These are phyloP conservation scores for Eptesicus fuscus DNA, from an alignment of 2,113 vertebrate species.

Conservation along the genomic window DNA sequence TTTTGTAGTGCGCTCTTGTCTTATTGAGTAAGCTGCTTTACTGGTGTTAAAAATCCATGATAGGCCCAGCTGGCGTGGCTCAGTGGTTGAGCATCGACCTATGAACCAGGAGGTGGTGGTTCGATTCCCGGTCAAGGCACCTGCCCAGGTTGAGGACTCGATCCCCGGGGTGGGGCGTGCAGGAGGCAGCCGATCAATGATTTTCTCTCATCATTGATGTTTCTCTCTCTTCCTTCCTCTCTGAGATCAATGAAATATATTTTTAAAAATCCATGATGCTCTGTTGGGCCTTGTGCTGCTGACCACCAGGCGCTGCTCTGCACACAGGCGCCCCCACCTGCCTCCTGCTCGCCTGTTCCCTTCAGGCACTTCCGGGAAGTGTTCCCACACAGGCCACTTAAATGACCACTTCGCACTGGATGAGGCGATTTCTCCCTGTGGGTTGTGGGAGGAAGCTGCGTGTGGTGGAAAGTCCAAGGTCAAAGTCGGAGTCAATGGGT, in stretches of 20 bases:
- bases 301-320: not conserved
- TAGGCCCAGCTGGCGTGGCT: too few relatives aligned
- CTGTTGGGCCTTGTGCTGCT: not conserved
- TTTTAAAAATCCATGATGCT: not conserved
- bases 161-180: too few relatives aligned
- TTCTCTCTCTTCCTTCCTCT: too few relatives aligned
- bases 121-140: too few relatives aligned
- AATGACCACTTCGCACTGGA: not conserved
- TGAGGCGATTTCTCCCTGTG: not conserved
- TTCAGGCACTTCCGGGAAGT: too few relatives aligned
- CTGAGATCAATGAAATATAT: too few relatives aligned
- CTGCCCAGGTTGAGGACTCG: too few relatives aligned
- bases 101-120: too few relatives aligned
- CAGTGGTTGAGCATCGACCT: too few relatives aligned
- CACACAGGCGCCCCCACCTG: not conserved
- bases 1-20: constrained; percentile 35
- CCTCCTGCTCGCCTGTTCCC: not conserved
- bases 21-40: not conserved
- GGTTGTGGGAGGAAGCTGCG: not conserved
- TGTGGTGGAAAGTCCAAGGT: not conserved
- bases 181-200: too few relatives aligned
- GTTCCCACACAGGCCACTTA: not conserved
- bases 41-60: not conserved
- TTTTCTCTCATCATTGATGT: too few relatives aligned
- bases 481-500: not conserved